These are phyloP conservation scores for Ceratina japonica DNA, from an alignment of 1,140 invertebrate species.

Conservation along the genomic window DNA sequence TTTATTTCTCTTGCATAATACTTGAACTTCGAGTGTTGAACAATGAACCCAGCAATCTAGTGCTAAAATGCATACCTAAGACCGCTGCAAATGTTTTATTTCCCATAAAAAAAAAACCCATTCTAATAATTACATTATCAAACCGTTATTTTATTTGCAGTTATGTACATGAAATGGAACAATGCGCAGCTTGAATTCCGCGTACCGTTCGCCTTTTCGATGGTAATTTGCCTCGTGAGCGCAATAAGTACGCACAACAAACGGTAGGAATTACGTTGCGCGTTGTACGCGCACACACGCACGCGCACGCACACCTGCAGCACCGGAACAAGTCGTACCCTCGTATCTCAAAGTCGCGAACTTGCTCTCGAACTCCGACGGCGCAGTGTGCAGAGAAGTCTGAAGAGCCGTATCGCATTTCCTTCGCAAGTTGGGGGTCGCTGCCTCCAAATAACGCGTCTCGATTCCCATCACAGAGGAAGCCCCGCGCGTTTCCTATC, in stretches of 20 bases:
- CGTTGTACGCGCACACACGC: too few relatives aligned
- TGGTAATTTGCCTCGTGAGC: neutral
- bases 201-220: too few relatives aligned
- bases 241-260: neutral
- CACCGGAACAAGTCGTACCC: neutral
- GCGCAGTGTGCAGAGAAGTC: neutral
- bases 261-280: neutral
- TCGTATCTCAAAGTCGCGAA: constrained; percentile 16
- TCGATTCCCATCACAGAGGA: neutral
- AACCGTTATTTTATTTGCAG: neutral
- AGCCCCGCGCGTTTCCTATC: neutral
- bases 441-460: neutral
- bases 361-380: neutral
- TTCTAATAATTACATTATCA: neutral
- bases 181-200: neutral
- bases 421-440: neutral
- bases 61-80: too few relatives aligned
- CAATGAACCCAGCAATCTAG: too few relatives aligned
- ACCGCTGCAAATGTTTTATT: too few relatives aligned
- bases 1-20: too few relatives aligned
- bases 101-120: too few relatives aligned
- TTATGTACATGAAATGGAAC: neutral
- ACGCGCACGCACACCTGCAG: neutral
- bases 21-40: too few relatives aligned
- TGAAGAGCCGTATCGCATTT: neutral